phyloP scores from a whole-genome alignment of 2,113 vertebrate genomes.

The Maylandia zebra region DNA sequence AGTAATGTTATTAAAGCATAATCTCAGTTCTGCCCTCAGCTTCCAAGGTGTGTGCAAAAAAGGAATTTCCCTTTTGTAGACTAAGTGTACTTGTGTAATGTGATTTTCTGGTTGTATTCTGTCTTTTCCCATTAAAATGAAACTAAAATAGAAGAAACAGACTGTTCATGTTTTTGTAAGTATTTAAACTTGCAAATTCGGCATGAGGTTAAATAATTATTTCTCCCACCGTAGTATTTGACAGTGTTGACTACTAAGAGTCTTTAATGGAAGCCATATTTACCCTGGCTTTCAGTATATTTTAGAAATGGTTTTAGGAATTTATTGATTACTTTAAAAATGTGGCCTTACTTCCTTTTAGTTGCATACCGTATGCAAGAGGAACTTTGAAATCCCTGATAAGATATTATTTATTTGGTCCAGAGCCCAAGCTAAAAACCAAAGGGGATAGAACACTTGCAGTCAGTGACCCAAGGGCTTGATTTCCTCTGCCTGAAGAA shows the following conservation, averaged over 20 bases:
- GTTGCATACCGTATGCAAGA: neutral
- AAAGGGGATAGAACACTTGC: neutral
- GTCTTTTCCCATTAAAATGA: neutral
- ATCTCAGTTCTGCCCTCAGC: neutral
- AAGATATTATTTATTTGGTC: neutral
- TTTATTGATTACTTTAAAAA: neutral
- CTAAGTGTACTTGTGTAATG: neutral
- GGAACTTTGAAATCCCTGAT: neutral
- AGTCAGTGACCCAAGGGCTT: neutral
- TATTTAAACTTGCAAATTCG: neutral
- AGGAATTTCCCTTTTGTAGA: neutral
- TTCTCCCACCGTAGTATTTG: neutral
- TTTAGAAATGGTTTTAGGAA: neutral
- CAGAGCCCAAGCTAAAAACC: neutral
- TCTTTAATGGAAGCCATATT: neutral
- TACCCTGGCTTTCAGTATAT: neutral
- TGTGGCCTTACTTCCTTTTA: neutral
- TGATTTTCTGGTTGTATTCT: neutral
- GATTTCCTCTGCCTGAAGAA: neutral
- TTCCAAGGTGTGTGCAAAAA: neutral
- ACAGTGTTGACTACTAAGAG: neutral
- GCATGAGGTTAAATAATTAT: neutral
- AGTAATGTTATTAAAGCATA: constrained; percentile 10
- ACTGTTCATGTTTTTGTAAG: neutral
- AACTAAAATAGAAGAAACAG: neutral